Conservation (phyloP, 2,888 invertebrate genomes). For the Acrobeloides nanus region DNA sequence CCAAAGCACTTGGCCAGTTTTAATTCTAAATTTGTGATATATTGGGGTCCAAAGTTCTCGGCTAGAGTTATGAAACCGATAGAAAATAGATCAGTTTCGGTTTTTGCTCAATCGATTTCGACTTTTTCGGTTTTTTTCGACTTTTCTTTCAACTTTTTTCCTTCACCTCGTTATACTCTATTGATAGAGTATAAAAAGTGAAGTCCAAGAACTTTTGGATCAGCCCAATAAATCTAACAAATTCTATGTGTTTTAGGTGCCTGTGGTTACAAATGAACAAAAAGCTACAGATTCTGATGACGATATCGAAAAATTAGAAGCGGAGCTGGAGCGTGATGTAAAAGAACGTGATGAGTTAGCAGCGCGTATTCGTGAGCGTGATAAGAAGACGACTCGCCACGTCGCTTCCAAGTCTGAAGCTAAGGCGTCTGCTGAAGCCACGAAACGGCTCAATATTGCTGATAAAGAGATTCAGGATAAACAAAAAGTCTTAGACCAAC, state of each 20-base stretch:
- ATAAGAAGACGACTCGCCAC: constrained; percentile 79
- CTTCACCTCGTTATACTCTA: too few species aligned
- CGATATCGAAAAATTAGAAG: constrained; percentile 37
- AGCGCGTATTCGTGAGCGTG: constrained; percentile 74
- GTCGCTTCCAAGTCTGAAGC: constrained; percentile 58
- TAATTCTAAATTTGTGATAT: too few species aligned
- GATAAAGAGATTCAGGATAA: constrained; percentile 56
- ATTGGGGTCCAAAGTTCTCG: too few species aligned
- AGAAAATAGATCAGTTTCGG: too few species aligned
- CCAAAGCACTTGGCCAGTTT: too few species aligned
- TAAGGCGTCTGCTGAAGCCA: constrained; percentile 69
- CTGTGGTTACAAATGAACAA: neutral
- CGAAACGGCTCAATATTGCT: constrained; percentile 61
- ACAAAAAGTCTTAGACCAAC: constrained; percentile 74
- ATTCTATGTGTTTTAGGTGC: neutral
- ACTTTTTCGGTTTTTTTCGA: too few species aligned
- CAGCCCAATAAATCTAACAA: too few species aligned
- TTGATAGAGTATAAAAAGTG: too few species aligned
- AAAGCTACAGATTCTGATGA: constrained; percentile 22
- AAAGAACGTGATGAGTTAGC: constrained; percentile 85
- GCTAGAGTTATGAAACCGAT: too few species aligned
- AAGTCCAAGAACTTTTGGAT: too few species aligned
- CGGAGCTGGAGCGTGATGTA: constrained; percentile 28
- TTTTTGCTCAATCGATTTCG: too few species aligned
- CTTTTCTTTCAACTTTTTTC: too few species aligned